phyloP scores from a whole-genome alignment of 2,888 invertebrate species.

The Rhimphoctona megacephalus region DNA sequence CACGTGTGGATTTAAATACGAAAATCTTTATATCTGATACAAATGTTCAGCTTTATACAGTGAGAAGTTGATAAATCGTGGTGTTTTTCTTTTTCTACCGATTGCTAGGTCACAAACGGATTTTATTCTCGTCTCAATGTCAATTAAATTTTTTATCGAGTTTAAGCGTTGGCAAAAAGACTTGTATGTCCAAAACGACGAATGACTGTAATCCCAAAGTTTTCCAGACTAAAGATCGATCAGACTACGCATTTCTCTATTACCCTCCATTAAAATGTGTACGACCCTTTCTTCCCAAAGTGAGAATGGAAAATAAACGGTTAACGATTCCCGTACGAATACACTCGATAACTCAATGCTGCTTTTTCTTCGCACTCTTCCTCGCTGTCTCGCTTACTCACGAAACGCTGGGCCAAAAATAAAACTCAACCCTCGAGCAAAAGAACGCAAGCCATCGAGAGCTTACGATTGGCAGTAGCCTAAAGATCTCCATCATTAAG shows the following conservation, averaged over 20 bases:
- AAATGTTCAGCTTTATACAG: not conserved
- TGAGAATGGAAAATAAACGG: conserved; percentile 61
- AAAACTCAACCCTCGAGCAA: conserved; percentile 37
- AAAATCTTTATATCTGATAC: not conserved
- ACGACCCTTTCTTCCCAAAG: conserved; percentile 37
- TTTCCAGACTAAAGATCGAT: conserved; percentile 57
- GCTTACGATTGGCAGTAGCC: conserved; percentile 44
- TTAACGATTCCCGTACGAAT: conserved; percentile 55
- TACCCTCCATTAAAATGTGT: conserved; percentile 31
- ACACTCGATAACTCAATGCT: conserved; percentile 59
- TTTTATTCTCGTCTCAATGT: not conserved
- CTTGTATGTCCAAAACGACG: conserved; percentile 9
- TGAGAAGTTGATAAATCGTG: too few relatives aligned
- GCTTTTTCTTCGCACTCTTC: not conserved
- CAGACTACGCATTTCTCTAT: conserved; percentile 46
- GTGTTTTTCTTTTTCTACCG: too few relatives aligned
- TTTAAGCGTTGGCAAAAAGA: not conserved
- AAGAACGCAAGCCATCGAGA: conserved; percentile 35
- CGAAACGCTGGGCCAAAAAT: conserved; percentile 13
- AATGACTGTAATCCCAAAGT: conserved; percentile 38
- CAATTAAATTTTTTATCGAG: conserved; percentile 7
- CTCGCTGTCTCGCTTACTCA: conserved; percentile 20
- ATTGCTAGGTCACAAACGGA: not conserved
- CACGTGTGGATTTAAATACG: not conserved
- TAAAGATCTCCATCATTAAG: conserved; percentile 58